Evolutionary conservation across 2,888 invertebrate species (phyloP).

Genomic region (Leucozona laternaria): DNA sequence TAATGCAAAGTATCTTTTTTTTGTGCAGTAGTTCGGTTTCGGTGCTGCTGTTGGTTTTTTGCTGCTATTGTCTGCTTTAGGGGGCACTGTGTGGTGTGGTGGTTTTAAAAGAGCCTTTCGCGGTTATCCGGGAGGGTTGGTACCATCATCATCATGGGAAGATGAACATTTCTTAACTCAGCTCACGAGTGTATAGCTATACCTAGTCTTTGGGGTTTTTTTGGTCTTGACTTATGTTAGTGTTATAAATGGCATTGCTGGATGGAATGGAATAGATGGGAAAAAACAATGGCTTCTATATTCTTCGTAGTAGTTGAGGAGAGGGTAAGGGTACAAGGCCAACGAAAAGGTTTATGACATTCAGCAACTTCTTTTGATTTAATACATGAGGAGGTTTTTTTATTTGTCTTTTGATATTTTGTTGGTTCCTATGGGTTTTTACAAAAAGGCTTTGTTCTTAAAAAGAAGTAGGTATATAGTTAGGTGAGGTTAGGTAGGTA

Average conservation of each 20-base stretch:
- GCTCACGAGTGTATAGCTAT: not conserved
- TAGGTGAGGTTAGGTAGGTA: not conserved
- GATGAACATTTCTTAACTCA: slow-evolving; percentile 23
- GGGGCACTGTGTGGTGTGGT: slow-evolving; percentile 2
- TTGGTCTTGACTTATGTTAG: slow-evolving; percentile 25
- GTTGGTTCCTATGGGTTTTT: not conserved
- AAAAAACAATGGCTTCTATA: slow-evolving; percentile 54
- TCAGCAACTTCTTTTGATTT: slow-evolving; percentile 47
- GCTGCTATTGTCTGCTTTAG: not conserved
- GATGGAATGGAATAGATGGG: slow-evolving; percentile 10
- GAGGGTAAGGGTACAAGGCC: slow-evolving; percentile 61
- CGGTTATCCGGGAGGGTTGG: slow-evolving; percentile 18
- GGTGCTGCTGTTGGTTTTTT: not conserved
- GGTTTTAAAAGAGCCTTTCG: slow-evolving; percentile 22
- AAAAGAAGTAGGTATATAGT: not conserved
- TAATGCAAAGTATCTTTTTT: slow-evolving; percentile 50
- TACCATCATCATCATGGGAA: slow-evolving; percentile 36
- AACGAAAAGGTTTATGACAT: slow-evolving; percentile 54
- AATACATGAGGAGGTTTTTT: slow-evolving; percentile 33
- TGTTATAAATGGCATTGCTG: slow-evolving; percentile 29
- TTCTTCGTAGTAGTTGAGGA: not conserved
- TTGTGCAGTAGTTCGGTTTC: slow-evolving; percentile 5
- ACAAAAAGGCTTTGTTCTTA: slow-evolving; percentile 16
- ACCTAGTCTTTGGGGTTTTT: not conserved
- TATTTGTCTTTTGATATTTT: not conserved